These are phyloP conservation scores for Burhinus oedicnemus DNA, from an alignment of 2,113 vertebrate species.

Conservation along the genomic window DNA sequence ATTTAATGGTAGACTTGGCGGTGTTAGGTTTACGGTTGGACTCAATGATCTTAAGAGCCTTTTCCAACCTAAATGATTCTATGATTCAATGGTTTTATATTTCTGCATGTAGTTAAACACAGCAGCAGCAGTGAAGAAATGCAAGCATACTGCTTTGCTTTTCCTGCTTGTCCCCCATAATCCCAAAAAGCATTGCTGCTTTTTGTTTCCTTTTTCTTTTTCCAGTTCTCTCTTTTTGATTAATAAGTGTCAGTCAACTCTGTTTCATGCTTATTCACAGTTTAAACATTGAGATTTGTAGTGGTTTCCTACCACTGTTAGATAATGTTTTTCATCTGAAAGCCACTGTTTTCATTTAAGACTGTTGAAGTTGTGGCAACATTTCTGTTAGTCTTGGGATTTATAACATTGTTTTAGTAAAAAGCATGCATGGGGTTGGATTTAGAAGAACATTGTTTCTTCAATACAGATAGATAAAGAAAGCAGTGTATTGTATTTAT, in stretches of 20 bases:
- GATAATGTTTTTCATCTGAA: slow-evolving; percentile 27
- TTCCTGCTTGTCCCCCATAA: neutral
- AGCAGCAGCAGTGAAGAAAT: neutral
- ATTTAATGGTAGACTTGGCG: neutral
- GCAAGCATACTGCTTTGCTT: neutral
- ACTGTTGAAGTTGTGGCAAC: slow-evolving; percentile 7
- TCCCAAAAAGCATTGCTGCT: neutral
- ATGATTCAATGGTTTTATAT: neutral
- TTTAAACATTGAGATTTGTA: slow-evolving; percentile 3
- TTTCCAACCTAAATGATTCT: neutral
- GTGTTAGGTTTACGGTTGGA: neutral
- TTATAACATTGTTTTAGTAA: slow-evolving; percentile 44
- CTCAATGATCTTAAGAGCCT: neutral
- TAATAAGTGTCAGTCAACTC: neutral
- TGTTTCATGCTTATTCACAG: neutral
- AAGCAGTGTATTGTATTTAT: slow-evolving; percentile 62
- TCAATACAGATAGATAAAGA: slow-evolving; percentile 57
- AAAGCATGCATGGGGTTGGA: slow-evolving; percentile 10
- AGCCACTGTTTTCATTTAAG: neutral
- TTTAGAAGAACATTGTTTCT: slow-evolving; percentile 52
- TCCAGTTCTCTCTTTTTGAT: neutral
- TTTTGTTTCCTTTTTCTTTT: neutral
- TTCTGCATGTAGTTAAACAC: neutral
- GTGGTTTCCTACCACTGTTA: slow-evolving; percentile 1
- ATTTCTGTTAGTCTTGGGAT: slow-evolving; percentile 45